Base-by-base conservation (phyloP, 2,113 vertebrate genomes). In the Eudyptes chrysolophus region DNA sequence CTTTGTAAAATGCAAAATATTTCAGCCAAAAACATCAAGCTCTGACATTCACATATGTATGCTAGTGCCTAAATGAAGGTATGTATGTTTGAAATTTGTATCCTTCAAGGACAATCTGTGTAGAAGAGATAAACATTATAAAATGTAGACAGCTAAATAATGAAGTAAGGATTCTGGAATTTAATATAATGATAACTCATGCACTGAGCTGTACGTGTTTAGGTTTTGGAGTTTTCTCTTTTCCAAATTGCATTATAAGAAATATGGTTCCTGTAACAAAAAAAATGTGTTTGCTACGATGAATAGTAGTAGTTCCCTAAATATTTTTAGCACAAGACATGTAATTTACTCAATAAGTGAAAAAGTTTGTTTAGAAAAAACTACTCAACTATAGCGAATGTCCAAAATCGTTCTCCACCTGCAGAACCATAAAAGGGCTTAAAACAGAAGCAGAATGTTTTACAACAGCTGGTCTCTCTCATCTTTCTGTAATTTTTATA, bases 381-480 rank as follows among this genome's bases (percentile, higher is more conserved):
- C 84, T 89, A 84, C 70, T 95, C 86, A 78, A 84, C 80, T 94
- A 77, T 29, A 96, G 68, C 10, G 2, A 95, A 89, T 68, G 54
- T 90, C 95, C 97, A 92, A 87, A 97, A 95, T 91, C 85, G 91
- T 75, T 91, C 71, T 95, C 95, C 90, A 89, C 94, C 94, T 96
- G 93, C 89, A 96, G 81, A 97, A 89, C 95, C 88, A 96, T 96
- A 97, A 97, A 97, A 98, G 95, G 95, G 78, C 90, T 96, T 93
- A 94, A 94, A 94, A 96, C 70, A 97, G 95, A 94, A 96, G 95
- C 92, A 92, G 81, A 86, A 90, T 79, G 64, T 78, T 70, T 93
- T 85, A 94, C 84, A 96, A 92, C 97, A 97, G 94, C 96, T 97
- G 93, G 90, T 89, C 55, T 88, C 93, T 94, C 94, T 97, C 96